Conservation (phyloP, 2,113 vertebrate species). For the Spermophilus dauricus region DNA sequence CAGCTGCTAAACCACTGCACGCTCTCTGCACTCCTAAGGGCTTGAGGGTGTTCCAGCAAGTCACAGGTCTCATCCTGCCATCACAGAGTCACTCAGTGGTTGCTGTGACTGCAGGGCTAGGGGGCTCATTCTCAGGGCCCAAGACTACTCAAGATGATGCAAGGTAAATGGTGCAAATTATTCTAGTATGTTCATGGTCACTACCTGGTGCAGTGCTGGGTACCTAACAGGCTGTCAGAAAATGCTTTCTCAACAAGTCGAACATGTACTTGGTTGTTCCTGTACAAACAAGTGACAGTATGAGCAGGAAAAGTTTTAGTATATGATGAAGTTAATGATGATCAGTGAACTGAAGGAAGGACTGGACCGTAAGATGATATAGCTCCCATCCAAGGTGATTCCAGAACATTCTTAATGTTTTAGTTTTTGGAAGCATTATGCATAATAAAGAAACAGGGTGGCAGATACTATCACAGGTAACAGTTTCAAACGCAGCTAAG, state of each 20-base stretch:
- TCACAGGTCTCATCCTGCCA: fast-evolving
- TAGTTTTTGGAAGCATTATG: background rate
- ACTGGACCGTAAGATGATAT: background rate
- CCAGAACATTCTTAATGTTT: background rate
- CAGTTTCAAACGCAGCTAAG: background rate
- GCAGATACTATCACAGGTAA: background rate
- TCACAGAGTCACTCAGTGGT: background rate
- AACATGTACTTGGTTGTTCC: background rate
- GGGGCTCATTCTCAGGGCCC: background rate
- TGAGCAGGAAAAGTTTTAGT: background rate
- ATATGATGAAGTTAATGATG: background rate
- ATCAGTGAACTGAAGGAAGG: background rate
- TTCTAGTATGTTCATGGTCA: background rate
- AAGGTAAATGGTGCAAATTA: background rate
- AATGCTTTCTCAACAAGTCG: background rate
- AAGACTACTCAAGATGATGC: background rate
- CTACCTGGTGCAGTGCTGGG: background rate
- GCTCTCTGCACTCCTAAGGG: too few relatives aligned
- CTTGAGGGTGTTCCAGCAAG: background rate
- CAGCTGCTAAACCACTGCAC: fast-evolving
- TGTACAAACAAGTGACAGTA: background rate
- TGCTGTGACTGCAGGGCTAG: too few relatives aligned
- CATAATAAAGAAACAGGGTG: background rate
- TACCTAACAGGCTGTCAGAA: background rate
- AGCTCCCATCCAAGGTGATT: background rate